Conservation (phyloP, 1,140 invertebrate species). For the Stegodyphus dumicola region DNA sequence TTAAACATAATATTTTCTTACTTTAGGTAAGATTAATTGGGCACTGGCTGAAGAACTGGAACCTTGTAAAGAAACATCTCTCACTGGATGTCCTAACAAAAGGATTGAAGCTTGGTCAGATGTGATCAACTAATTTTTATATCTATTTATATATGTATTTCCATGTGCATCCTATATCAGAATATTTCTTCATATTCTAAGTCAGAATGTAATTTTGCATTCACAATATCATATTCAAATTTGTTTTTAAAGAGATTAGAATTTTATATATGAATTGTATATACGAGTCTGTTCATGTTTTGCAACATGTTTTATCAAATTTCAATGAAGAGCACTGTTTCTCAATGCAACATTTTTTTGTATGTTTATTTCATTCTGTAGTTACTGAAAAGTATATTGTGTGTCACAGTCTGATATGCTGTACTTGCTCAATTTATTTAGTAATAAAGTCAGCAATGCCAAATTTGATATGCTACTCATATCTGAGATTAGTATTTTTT, state of each 20-base stretch:
- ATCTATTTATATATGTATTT: not conserved
- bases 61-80: conserved; percentile 33
- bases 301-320: no score
- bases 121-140: not conserved
- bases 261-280: conserved; percentile 34
- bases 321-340: no score
- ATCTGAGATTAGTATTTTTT: no score
- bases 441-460: no score
- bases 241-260: no score
- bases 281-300: conserved; percentile 28
- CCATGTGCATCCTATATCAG: not conserved
- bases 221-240: no score
- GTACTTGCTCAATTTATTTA: no score
- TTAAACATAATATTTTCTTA: not conserved
- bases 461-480: no score
- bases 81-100: conserved; percentile 17
- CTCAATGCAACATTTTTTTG: no score
- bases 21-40: conserved; percentile 54
- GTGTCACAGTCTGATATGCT: no score
- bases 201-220: not conserved
- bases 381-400: no score
- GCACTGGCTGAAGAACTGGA: conserved; percentile 44
- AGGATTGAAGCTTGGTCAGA: conserved; percentile 48
- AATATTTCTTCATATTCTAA: not conserved
- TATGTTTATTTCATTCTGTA: no score